A percentile compares a stretch with the other conserved stretches of the same genome.
Evolutionary conservation across 1,140 invertebrate species (phyloP).

Genomic region (Anagrus nilaparvatae): DNA sequence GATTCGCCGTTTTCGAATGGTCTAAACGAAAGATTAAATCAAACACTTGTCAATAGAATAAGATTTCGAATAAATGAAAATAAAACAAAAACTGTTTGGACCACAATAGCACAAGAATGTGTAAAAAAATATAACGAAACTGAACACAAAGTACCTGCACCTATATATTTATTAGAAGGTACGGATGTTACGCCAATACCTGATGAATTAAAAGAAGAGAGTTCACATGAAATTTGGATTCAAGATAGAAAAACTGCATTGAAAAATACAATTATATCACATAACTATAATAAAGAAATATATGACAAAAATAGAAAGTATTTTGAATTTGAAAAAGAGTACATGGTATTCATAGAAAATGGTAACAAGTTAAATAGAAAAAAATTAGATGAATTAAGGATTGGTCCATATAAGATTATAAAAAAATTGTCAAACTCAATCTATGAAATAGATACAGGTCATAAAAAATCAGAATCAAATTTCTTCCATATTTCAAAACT

Average conservation of each 20-base stretch:
- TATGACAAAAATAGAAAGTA: slow-evolving; percentile 19
- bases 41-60: slow-evolving; percentile 16
- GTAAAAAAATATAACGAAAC: slow-evolving; percentile 12
- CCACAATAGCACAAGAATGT: slow-evolving; percentile 7
- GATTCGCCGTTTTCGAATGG: slow-evolving; percentile 14
- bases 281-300: slow-evolving; percentile 21
- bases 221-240: slow-evolving; percentile 9
- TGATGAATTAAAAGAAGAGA: slow-evolving; percentile 6
- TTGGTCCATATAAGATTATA: slow-evolving; percentile 16
- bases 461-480: slow-evolving; percentile 3
- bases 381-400: slow-evolving; percentile 20
- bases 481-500: slow-evolving; percentile 8
- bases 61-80: slow-evolving; percentile 13
- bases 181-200: slow-evolving; percentile 1
- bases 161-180: slow-evolving; percentile 12
- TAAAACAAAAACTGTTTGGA: slow-evolving; percentile 10
- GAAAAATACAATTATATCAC: slow-evolving; percentile 19
- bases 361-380: slow-evolving; percentile 21
- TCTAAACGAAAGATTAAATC: slow-evolving; percentile 17
- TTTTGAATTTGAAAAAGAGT: slow-evolving; percentile 14
- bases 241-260: slow-evolving; percentile 18
- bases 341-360: slow-evolving; percentile 23
- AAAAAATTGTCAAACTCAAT: slow-evolving; percentile 13
- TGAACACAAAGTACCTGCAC: slow-evolving; percentile 9
- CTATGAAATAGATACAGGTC: slow-evolving; percentile 5